Evolutionary conservation across 2,797 vertebrate species (phyloP).

Genomic region (Pelobates cultripes): DNA sequence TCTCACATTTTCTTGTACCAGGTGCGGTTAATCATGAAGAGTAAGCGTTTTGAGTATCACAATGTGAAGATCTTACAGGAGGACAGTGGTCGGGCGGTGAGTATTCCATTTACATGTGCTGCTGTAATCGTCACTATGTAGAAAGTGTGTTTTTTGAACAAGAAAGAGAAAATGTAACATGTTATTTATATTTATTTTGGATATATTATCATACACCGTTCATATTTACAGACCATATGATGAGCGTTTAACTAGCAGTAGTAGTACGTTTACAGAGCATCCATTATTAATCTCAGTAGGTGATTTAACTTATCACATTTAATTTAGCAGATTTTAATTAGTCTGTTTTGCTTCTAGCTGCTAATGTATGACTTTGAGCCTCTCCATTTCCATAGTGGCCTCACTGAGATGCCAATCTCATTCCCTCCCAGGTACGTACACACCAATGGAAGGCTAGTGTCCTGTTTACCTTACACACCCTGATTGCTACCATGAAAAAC

Average conservation of each 20-base stretch:
- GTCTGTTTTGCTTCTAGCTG: slow-evolving; percentile 65
- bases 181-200: too few relatives aligned
- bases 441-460: not conserved
- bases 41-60: slow-evolving; percentile 77
- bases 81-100: slow-evolving; percentile 75
- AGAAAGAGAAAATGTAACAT: too few relatives aligned
- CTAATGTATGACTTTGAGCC: slow-evolving; percentile 81
- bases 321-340: too few relatives aligned
- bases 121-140: too few relatives aligned
- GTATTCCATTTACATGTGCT: not conserved
- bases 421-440: slow-evolving; percentile 79
- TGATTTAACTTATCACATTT: too few relatives aligned
- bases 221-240: too few relatives aligned
- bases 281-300: too few relatives aligned
- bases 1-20: slow-evolving; percentile 44
- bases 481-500: too few relatives aligned
- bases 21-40: slow-evolving; percentile 80
- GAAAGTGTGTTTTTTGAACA: too few relatives aligned
- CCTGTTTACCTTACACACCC: not conserved
- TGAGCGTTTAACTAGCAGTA: too few relatives aligned
- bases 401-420: slow-evolving; percentile 75
- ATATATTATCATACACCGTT: too few relatives aligned
- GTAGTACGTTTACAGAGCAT: too few relatives aligned
- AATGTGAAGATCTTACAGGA: slow-evolving; percentile 76
- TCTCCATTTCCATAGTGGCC: slow-evolving; percentile 68